Evolutionary conservation across 2,113 vertebrate species (phyloP), one percentile per base, ranked within the genome.

Genomic region (Barbus barbus): DNA sequence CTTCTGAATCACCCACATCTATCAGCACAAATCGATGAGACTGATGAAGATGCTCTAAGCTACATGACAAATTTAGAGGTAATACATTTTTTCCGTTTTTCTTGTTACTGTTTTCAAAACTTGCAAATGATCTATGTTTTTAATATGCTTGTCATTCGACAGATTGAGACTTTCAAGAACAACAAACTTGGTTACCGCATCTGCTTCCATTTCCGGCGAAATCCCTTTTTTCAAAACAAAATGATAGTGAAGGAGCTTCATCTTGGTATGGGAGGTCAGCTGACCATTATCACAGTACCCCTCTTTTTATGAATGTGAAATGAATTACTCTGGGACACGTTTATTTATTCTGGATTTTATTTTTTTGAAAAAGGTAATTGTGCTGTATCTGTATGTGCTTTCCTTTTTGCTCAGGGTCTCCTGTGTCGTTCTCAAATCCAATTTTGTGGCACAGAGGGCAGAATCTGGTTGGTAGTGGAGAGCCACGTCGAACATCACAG

Each of bases 31-130:
- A 97, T 98, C 41, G 96, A 95, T 53, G 96, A 96, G 89, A 95
- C 93, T 0, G 97, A 98, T 84, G 96, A 97, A 91, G 96, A 98
- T 56, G 96, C 96, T 67, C 94, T 98, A 44, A 96, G 95, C 90
- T 97, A 97, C 92, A 96, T 98, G 96, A 96, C 92, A 18, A 96
- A 96, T 83, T 93, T 98, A 24, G 96, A 98, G 95, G 97, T 98
- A 90, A 78, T 83, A 89, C 75, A n/a, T 9, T 24, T 48, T 8
- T 11, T 28, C 0, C 22, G 9, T 58, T 38, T 24, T 79, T 5
- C 4, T 58, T 24, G 12, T 53, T 81, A 38, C 11, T 67, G 26
- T 13, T 81, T 44, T 46, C 11, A n/a, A 26, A 44, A 18, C 14
- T 1, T 51, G 48, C 56, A 33, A n/a, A 4, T 80, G 0, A 33